Conservation (phyloP, 2,113 vertebrate species). For the Microtus oregoni region DNA sequence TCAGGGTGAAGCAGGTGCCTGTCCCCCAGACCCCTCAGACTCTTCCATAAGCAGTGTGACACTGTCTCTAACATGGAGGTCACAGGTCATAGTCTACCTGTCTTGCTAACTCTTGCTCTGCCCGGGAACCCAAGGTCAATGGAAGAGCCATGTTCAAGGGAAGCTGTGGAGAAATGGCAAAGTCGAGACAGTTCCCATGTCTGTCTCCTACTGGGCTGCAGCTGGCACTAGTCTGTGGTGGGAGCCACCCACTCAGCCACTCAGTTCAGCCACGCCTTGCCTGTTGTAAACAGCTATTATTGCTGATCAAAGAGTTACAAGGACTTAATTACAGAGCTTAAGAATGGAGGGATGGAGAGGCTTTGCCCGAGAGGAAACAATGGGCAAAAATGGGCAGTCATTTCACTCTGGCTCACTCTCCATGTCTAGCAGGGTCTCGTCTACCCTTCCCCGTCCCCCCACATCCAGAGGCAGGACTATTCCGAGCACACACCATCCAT, state of each 20-base stretch:
- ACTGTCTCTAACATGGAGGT: too few species aligned
- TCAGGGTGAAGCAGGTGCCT: background rate
- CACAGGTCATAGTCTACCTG: background rate
- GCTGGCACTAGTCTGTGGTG: background rate
- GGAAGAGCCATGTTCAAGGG: background rate
- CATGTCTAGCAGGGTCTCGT: too few species aligned
- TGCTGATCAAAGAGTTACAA: conserved; percentile 5
- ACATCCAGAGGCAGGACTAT: background rate
- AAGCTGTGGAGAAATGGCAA: background rate
- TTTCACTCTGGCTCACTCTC: background rate
- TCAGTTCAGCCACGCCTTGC: background rate
- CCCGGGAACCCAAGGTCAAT: too few species aligned
- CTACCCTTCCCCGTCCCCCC: background rate
- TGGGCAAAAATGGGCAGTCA: background rate
- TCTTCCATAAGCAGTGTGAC: too few species aligned
- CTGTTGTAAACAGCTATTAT: background rate
- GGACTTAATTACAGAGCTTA: conserved; percentile 44
- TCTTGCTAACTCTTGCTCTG: too few species aligned
- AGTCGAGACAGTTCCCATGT: background rate
- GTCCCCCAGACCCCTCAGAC: too few species aligned
- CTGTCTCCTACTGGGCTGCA: background rate
- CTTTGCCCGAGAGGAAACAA: background rate
- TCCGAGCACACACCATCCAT: rapidly evolving
- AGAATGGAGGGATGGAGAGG: background rate
- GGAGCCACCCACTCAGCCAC: conserved; percentile 18